Conservation (phyloP, 2,113 vertebrate species). For the Myanophis thanlyinensis region DNA sequence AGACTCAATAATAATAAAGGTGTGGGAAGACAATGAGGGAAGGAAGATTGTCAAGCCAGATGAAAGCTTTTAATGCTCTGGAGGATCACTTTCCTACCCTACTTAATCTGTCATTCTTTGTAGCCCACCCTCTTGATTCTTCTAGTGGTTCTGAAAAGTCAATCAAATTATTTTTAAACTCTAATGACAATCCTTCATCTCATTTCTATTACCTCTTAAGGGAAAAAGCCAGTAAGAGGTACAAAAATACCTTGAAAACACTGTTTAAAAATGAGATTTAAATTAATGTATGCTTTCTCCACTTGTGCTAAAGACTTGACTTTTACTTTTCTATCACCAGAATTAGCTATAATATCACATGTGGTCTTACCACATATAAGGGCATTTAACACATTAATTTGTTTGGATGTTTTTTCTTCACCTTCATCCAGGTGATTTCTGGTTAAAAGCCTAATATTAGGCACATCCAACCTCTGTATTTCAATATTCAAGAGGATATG, state of each 20-base stretch:
- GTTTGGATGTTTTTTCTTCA: not conserved
- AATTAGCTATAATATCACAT: not conserved
- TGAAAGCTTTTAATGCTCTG: not conserved
- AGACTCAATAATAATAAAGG: conserved; percentile 1
- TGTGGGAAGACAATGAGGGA: too few relatives aligned
- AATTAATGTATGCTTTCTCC: not conserved
- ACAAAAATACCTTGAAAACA: not conserved
- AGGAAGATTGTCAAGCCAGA: not conserved
- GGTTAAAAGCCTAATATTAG: not conserved
- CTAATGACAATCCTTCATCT: not conserved
- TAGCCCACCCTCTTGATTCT: not conserved
- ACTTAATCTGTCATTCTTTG: not conserved
- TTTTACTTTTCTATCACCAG: not conserved
- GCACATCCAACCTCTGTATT: not conserved
- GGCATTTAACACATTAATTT: not conserved
- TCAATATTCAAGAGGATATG: not conserved
- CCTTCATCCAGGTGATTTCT: not conserved
- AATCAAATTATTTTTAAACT: not conserved
- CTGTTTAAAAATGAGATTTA: not conserved
- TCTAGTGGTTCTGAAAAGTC: not conserved
- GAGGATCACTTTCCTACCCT: not conserved
- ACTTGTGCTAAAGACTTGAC: not conserved
- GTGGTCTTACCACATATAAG: not conserved
- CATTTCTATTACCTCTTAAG: not conserved
- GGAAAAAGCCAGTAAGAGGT: not conserved